These are phyloP conservation scores for Apogon talboti DNA, from an alignment of 2,797 vertebrate species.

Conservation along the genomic window DNA sequence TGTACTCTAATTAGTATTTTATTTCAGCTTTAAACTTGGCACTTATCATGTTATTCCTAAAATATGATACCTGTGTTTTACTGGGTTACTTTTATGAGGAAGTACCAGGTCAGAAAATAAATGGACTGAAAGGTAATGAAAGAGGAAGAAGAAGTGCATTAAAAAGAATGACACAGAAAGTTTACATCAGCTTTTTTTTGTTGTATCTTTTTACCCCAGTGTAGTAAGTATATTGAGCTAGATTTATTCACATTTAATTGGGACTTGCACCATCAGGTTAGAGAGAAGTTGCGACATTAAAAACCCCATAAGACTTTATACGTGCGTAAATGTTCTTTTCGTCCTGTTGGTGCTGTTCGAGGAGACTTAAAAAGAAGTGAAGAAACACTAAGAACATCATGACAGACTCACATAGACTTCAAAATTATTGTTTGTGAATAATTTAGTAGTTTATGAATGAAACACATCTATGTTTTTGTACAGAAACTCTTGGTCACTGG, in stretches of 20 bases:
- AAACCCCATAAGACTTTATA: too few relatives aligned
- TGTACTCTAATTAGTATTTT: not conserved
- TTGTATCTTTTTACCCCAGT: too few relatives aligned
- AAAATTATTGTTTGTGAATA: constrained; percentile 13
- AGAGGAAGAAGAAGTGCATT: not conserved
- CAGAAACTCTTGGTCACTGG: not conserved
- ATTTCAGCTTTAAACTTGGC: not conserved
- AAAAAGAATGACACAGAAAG: not conserved
- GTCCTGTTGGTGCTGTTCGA: too few relatives aligned
- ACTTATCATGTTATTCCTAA: not conserved
- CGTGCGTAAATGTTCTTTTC: too few relatives aligned
- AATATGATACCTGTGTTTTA: not conserved
- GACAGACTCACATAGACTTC: constrained; percentile 1
- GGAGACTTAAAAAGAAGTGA: constrained; percentile 5
- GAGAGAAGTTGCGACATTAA: not conserved
- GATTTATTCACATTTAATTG: not conserved
- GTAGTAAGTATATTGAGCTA: not conserved
- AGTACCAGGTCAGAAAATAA: not conserved
- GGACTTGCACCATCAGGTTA: constrained; percentile 8
- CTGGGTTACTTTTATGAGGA: not conserved
- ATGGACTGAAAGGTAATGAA: not conserved
- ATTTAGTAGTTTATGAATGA: not conserved
- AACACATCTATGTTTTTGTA: not conserved
- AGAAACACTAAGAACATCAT: constrained; percentile 5
- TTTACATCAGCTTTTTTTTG: too few relatives aligned